A percentile compares a stretch with the other conserved stretches of the same genome.
Conservation (phyloP, 2,888 invertebrate species). For the Xylota sylvarum region DNA sequence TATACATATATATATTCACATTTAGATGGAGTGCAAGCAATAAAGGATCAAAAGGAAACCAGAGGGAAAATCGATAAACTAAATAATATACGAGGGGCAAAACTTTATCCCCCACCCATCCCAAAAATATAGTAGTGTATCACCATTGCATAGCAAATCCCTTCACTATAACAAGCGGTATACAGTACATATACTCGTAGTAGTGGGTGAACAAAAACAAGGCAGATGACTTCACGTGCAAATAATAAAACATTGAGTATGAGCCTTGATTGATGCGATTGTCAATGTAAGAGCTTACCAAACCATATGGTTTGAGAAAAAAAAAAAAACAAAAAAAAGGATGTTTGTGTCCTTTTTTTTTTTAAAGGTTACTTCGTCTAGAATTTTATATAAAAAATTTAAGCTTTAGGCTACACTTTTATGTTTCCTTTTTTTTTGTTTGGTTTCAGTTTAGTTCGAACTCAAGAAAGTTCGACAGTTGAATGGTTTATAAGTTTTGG, state of each 20-base stretch:
- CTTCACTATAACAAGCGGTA: slow-evolving; percentile 29
- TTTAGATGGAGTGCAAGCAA: slow-evolving; percentile 71
- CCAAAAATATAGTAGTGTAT: slow-evolving; percentile 41
- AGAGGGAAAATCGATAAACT: slow-evolving; percentile 75
- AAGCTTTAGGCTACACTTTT: slow-evolving; percentile 15
- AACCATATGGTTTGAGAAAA: slow-evolving; percentile 7
- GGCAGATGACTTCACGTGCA: slow-evolving; percentile 75
- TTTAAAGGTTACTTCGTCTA: slow-evolving; percentile 32
- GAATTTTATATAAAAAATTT: slow-evolving; percentile 31
- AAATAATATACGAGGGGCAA: slow-evolving; percentile 75
- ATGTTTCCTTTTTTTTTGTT: background rate
- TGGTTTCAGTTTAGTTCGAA: background rate
- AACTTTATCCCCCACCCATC: slow-evolving; percentile 29
- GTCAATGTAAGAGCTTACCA: slow-evolving; percentile 66
- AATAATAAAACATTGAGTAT: slow-evolving; percentile 75
- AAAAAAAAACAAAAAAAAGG: background rate
- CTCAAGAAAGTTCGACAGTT: slow-evolving; percentile 24
- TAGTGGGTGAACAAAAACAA: slow-evolving; percentile 69
- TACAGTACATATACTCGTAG: background rate
- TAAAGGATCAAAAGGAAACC: slow-evolving; percentile 75
- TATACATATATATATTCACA: slow-evolving; percentile 19
- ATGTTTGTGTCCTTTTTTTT: slow-evolving; percentile 23
- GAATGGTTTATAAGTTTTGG: slow-evolving; percentile 47
- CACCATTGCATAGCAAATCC: slow-evolving; percentile 27
- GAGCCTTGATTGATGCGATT: slow-evolving; percentile 74